A percentile compares a stretch with the other conserved stretches of the same genome.
Conservation (phyloP, 2,113 vertebrate genomes). For the Heteronetta atricapilla region DNA sequence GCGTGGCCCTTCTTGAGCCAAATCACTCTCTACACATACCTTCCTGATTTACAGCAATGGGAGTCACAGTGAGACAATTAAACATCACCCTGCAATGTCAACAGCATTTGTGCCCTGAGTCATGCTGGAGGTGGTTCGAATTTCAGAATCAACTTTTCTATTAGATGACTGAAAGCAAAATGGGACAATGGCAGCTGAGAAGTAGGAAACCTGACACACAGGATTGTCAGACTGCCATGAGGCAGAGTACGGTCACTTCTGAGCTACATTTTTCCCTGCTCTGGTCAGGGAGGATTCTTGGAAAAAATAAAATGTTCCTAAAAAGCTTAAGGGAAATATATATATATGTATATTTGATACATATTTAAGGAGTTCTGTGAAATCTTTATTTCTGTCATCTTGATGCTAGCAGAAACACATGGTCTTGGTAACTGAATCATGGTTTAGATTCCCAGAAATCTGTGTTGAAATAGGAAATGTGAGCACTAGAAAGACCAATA, state of each 20-base stretch:
- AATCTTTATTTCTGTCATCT: background rate
- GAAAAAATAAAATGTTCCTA: background rate
- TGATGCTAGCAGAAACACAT: background rate
- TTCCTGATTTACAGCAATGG: background rate
- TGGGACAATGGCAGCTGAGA: background rate
- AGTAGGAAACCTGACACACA: background rate
- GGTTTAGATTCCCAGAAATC: background rate
- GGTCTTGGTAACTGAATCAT: background rate
- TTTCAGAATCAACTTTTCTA: background rate
- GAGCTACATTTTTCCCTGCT: background rate
- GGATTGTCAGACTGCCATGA: background rate
- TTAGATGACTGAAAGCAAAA: background rate
- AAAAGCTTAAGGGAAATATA: background rate
- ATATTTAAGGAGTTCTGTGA: background rate
- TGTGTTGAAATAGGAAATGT: background rate
- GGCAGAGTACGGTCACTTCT: background rate
- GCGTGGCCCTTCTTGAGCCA: background rate
- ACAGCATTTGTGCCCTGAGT: background rate
- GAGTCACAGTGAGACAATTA: background rate
- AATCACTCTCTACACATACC: background rate
- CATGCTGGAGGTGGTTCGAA: background rate
- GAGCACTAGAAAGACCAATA: background rate
- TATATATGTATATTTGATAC: background rate
- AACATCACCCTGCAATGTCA: background rate
- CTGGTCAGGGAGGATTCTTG: background rate